A percentile compares a stretch with the other conserved stretches of the same genome.
Conservation (phyloP, 2,888 invertebrate species). For the Argyra leucocephala region DNA sequence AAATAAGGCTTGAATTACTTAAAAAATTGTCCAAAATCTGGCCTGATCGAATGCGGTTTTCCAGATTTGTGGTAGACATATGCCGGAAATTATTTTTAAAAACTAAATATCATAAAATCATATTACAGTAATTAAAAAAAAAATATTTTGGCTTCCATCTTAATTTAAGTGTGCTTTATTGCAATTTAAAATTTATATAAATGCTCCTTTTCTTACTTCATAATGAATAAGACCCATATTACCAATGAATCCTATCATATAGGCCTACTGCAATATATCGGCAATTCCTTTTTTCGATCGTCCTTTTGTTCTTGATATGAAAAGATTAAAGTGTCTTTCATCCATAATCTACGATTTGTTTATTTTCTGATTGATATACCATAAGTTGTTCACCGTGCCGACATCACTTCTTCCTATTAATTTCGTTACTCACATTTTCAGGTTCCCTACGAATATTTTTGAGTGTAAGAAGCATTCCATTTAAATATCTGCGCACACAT, state of each 20-base stretch:
- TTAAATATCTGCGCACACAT: not conserved
- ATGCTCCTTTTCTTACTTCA: not conserved
- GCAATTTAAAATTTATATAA: too few relatives aligned
- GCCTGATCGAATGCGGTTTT: too few relatives aligned
- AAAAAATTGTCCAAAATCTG: too few relatives aligned
- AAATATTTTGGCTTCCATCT: too few relatives aligned
- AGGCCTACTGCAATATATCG: constrained; percentile 6
- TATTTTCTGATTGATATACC: constrained; percentile 9
- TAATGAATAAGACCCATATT: not conserved
- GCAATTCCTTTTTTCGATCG: not conserved
- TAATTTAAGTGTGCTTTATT: too few relatives aligned
- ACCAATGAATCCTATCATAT: not conserved
- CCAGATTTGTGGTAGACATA: too few relatives aligned
- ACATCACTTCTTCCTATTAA: constrained; percentile 5
- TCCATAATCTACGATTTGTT: constrained; percentile 9
- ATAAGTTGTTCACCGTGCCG: constrained; percentile 9
- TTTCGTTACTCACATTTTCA: not conserved
- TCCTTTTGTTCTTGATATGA: not conserved
- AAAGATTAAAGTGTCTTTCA: constrained; percentile 9
- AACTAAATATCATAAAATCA: too few relatives aligned
- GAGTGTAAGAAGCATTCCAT: not conserved
- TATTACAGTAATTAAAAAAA: too few relatives aligned
- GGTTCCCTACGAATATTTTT: too few relatives aligned
- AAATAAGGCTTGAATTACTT: too few relatives aligned
- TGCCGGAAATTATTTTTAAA: too few relatives aligned